A percentile compares a stretch with the other conserved stretches of the same genome.
These are phyloP conservation scores for Campylorhamphus procurvoides DNA, from an alignment of 2,113 vertebrate species.

Conservation along the genomic window DNA sequence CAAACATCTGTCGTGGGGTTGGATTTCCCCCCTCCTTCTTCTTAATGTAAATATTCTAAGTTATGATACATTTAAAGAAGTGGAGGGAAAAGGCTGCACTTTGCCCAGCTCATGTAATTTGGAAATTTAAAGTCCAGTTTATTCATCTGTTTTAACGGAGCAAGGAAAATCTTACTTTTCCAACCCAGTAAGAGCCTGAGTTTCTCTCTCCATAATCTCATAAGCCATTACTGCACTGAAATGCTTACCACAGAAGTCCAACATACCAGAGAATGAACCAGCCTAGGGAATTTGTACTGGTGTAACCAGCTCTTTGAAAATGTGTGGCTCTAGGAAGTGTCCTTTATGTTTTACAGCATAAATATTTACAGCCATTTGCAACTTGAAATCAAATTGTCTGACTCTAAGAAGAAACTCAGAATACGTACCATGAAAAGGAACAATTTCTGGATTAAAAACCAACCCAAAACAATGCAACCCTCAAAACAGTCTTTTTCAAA, in stretches of 20 bases:
- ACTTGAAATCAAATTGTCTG: background rate
- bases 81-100: background rate
- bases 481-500: background rate
- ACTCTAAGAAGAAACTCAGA: background rate
- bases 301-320: background rate
- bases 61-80: background rate
- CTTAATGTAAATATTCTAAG: constrained; percentile 9
- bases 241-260: background rate
- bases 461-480: background rate
- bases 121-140: background rate
- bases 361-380: background rate
- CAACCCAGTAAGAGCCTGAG: background rate
- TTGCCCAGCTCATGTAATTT: background rate
- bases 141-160: background rate
- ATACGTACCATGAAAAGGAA: background rate
- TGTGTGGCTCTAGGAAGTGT: background rate
- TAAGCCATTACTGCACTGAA: background rate
- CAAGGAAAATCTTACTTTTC: constrained; percentile 31
- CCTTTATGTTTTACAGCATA: background rate
- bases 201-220: background rate
- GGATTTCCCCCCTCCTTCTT: background rate
- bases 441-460: background rate
- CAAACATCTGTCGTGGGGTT: background rate
- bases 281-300: background rate
- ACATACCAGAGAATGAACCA: background rate